These are phyloP conservation scores for Ceyx melanurus DNA, from an alignment of 2,113 vertebrate genomes.

Conservation along the genomic window DNA sequence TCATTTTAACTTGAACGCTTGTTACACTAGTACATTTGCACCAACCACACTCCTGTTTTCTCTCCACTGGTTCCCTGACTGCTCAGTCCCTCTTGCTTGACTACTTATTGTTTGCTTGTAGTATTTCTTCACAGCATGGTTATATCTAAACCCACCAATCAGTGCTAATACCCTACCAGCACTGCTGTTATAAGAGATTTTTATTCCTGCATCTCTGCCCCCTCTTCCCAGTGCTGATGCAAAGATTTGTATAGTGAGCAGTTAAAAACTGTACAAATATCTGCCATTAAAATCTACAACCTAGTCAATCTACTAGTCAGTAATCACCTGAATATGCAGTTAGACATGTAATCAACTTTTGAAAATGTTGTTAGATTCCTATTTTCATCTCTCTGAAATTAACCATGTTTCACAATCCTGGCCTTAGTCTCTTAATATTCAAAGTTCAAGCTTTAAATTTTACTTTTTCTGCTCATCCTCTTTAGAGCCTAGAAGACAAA, in stretches of 20 bases:
- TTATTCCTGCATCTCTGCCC: not conserved
- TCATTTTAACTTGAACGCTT: not conserved
- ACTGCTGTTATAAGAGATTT: not conserved
- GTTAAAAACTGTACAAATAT: not conserved
- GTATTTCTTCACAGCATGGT: not conserved
- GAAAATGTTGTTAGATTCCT: not conserved
- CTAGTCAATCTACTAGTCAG: not conserved
- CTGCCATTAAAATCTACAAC: not conserved
- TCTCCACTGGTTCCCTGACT: not conserved
- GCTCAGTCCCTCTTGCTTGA: not conserved
- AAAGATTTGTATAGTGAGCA: not conserved
- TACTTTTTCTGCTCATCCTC: not conserved
- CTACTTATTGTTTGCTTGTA: not conserved
- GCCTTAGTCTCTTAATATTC: not conserved
- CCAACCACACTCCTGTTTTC: not conserved
- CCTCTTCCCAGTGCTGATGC: not conserved
- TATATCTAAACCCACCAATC: not conserved
- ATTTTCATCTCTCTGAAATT: not conserved
- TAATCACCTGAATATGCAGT: not conserved
- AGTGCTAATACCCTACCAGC: not conserved
- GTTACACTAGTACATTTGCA: not conserved
- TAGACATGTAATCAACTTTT: not conserved
- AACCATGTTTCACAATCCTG: not conserved
- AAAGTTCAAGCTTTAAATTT: not conserved
- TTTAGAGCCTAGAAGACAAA: not conserved